Base-by-base conservation (phyloP, 2,888 invertebrate species). In the Kryphioiulus occultus region DNA sequence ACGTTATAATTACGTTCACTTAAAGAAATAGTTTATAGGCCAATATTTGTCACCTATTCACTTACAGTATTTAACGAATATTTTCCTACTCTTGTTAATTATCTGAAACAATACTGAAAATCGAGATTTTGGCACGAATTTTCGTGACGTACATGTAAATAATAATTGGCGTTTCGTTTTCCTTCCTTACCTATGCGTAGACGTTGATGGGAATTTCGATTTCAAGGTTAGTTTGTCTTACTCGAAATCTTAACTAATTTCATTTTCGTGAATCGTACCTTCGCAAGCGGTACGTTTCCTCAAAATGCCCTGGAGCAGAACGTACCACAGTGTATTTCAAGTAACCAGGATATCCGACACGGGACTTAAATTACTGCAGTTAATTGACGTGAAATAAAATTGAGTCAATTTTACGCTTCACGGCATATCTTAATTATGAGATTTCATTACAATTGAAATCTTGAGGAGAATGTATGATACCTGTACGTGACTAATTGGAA, bases 141-240 rank as follows among this genome's bases (percentile, higher is more conserved):
- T 19, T 53, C 15, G 17, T 53, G 53, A 53, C 53, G 19, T 53
- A 10, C 53, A 53, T 19, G 12, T 35, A 7, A 35, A 7, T 4
- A 35, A 35, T 59, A 59, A 59, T 59, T 22, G 4, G 59, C 3
- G 59, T 17, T 59, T 59, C 35, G n/a, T 59, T 59, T 59, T 59
- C 59, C n/a, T 59, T 59, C 47, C 12, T 59, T 59, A 59, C 17
- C 19, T 7, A 19, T 59, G 59, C 59, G 19, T 59, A 59, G 59
- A 59, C n/a, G 59, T 59, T 59, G 59, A 59, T 59, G 59, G 59
- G 59, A 59, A 59, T 59, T 59, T 59, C 59, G n/a, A 59, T 59
- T n/a, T 59, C 59, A n/a, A 59, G 59, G 59, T 59, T 9, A 59
- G 59, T 59, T 59, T 59, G 59, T 59, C 19, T n/a, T 7, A 47